Conservation (phyloP, 2,113 vertebrate genomes). For the Oncorhynchus masou region DNA sequence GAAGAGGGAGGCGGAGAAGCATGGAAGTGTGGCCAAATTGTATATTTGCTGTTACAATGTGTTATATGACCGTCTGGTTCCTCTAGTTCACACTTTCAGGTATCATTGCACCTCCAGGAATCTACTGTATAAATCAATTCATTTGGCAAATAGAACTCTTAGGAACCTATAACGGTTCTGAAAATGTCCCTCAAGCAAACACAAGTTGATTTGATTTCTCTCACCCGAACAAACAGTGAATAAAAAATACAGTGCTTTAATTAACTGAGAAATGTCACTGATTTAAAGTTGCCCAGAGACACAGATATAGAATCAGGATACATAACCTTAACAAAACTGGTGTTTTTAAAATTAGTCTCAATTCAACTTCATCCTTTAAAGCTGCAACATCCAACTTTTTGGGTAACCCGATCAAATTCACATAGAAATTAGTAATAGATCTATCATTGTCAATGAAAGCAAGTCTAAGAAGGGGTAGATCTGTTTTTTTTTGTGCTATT, state of each 20-base stretch:
- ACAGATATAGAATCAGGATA: not conserved
- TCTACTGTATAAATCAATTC: not conserved
- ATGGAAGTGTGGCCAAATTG: constrained; percentile 54
- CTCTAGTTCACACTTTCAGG: constrained; percentile 35
- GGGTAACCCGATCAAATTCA: no score
- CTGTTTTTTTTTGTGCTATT: no score
- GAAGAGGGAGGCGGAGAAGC: constrained; percentile 13
- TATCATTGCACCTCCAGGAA: constrained; percentile 43
- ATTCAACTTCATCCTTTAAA: no score
- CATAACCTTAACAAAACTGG: no score
- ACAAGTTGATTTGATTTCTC: not conserved
- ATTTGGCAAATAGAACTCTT: not conserved
- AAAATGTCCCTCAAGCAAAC: not conserved
- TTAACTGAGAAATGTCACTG: not conserved
- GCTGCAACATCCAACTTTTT: no score
- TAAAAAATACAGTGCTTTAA: not conserved
- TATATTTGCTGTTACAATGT: constrained; percentile 50
- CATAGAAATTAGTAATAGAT: no score
- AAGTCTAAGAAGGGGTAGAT: no score
- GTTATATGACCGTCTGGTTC: constrained; percentile 66
- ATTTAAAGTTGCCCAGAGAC: not conserved
- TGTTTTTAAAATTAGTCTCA: no score
- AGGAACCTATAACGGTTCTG: not conserved
- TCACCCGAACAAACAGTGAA: not conserved
- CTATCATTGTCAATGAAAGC: no score